Evolutionary conservation across 2,797 vertebrate species (phyloP).

Genomic region (Rhinophrynus dorsalis): DNA sequence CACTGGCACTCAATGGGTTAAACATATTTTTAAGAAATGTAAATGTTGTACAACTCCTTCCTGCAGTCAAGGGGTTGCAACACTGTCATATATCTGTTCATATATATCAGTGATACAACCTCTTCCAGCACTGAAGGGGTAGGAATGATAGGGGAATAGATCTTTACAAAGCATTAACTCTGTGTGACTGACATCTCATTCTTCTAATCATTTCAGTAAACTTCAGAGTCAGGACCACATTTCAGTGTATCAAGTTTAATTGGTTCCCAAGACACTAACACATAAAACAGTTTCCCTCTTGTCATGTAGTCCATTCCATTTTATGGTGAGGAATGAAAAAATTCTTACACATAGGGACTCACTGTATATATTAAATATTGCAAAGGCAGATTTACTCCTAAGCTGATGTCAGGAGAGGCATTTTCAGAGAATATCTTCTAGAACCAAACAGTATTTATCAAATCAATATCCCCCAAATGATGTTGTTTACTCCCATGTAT

Average conservation of each 20-base stretch:
- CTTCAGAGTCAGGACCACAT: conserved; percentile 19
- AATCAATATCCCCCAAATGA: neutral
- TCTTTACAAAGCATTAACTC: conserved; percentile 14
- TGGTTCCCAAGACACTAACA: conserved; percentile 32
- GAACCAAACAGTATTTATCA: neutral
- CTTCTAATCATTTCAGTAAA: conserved; percentile 18
- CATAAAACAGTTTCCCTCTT: conserved; percentile 19
- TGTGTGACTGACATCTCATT: conserved; percentile 24
- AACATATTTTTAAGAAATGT: too few relatives aligned
- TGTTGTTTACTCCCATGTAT: neutral
- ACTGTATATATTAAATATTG: neutral
- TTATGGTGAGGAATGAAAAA: conserved; percentile 20
- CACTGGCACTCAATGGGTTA: too few relatives aligned
- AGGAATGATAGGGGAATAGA: neutral
- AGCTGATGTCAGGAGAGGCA: neutral
- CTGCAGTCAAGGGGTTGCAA: too few relatives aligned
- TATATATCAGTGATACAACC: neutral
- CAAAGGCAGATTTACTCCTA: neutral
- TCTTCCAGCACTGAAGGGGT: neutral
- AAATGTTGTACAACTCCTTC: too few relatives aligned
- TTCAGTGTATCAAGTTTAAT: conserved; percentile 33
- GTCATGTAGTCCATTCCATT: conserved; percentile 5
- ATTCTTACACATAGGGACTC: neutral
- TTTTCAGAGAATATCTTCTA: neutral
- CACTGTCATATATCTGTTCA: too few relatives aligned